These are phyloP conservation scores for Theocolax elegans DNA, from an alignment of 1,140 invertebrate genomes.

Conservation along the genomic window DNA sequence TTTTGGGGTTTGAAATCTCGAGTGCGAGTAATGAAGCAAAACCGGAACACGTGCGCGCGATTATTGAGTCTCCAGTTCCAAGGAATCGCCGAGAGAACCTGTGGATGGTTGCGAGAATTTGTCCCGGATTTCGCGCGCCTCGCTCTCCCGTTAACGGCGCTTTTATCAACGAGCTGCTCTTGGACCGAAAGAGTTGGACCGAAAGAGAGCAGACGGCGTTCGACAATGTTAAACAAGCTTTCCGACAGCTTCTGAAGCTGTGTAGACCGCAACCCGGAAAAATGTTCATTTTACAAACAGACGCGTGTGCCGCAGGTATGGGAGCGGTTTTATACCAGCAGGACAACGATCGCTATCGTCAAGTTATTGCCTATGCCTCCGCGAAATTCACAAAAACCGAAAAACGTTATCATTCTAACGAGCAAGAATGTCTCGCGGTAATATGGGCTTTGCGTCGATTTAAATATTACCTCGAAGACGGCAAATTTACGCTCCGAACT, in stretches of 20 bases:
- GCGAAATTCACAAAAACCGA: conserved; percentile 39
- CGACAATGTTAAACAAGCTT: not conserved
- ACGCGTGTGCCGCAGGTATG: conserved; percentile 39
- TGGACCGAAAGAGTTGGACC: conserved; percentile 32
- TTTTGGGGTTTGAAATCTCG: too few species aligned
- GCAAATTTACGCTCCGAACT: too few species aligned
- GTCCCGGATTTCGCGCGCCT: conserved; percentile 13
- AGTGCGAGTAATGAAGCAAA: too few species aligned
- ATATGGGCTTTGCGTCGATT: too few species aligned
- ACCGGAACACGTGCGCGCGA: too few species aligned
- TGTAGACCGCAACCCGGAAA: conserved; percentile 17
- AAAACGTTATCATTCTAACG: conserved; percentile 43
- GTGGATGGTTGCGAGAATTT: conserved; percentile 43
- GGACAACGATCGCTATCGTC: not conserved
- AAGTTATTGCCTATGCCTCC: conserved; percentile 38
- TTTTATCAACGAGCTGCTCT: not conserved
- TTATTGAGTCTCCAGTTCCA: too few species aligned
- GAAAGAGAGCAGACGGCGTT: conserved; percentile 14
- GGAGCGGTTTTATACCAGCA: conserved; percentile 44
- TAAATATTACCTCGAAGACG: too few species aligned
- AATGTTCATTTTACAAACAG: conserved; percentile 39
- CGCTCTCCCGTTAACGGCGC: conserved; percentile 20
- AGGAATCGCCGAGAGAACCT: too few species aligned
- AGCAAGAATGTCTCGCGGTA: too few species aligned
- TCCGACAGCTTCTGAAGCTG: conserved; percentile 15